A percentile compares a stretch with the other conserved stretches of the same genome.
Evolutionary conservation across 1,140 invertebrate genomes (phyloP).

Genomic region (Drosophila novamexicana): DNA sequence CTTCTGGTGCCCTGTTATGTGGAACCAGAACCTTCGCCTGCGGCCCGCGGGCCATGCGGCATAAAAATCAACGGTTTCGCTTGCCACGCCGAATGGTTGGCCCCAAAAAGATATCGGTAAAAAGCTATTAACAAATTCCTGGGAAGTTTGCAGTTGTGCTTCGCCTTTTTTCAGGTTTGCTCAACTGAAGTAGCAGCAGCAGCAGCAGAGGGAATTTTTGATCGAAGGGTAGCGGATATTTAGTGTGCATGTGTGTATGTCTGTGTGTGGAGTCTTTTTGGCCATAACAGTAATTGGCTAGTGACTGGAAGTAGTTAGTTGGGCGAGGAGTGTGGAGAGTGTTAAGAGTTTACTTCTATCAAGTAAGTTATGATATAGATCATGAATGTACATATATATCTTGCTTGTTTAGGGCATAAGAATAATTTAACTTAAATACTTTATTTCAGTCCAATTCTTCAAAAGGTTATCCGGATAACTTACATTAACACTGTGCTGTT

Average conservation of each 20-base stretch:
- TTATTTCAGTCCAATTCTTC: too few relatives aligned
- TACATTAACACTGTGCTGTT: too few relatives aligned
- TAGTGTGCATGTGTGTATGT: conserved; percentile 1
- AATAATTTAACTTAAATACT: too few relatives aligned
- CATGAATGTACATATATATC: too few relatives aligned
- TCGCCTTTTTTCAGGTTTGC: conserved; percentile 13
- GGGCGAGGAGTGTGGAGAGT: background rate
- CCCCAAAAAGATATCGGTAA: conserved; percentile 72
- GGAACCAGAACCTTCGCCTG: conserved; percentile 35
- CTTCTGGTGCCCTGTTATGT: conserved; percentile 33
- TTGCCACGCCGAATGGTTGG: conserved; percentile 20
- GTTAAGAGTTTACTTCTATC: background rate
- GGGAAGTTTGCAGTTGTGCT: conserved; percentile 75
- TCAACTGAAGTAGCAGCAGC: conserved; percentile 20
- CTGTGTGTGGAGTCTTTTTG: background rate
- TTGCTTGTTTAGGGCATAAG: too few relatives aligned
- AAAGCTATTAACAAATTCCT: conserved; percentile 82
- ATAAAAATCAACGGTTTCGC: conserved; percentile 77
- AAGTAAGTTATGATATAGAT: too few relatives aligned
- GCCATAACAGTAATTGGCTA: conserved; percentile 18
- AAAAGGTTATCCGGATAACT: too few relatives aligned
- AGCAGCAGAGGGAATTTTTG: conserved; percentile 29
- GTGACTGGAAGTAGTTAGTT: conserved; percentile 3
- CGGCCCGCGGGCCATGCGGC: conserved; percentile 6
- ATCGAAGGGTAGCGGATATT: conserved; percentile 45